These are phyloP conservation scores for Leptocoma aspasia DNA, from an alignment of 2,113 vertebrate species.

Conservation along the genomic window DNA sequence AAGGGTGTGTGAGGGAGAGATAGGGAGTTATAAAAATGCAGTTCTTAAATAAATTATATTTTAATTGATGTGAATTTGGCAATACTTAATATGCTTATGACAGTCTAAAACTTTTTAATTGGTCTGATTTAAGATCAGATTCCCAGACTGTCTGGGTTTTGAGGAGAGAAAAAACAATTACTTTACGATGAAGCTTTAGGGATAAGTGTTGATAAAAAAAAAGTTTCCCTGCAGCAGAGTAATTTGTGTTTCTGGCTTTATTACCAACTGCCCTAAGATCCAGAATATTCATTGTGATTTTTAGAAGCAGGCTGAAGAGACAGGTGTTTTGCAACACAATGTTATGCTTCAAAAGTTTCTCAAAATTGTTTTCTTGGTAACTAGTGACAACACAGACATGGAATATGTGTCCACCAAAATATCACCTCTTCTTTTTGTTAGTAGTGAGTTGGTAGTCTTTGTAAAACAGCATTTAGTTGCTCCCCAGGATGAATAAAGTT, in stretches of 20 bases:
- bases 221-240: conserved; percentile 65
- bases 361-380: background rate
- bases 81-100: background rate
- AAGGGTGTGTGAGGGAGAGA: background rate
- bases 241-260: conserved; percentile 58
- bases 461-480: background rate
- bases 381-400: background rate
- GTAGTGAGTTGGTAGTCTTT: background rate
- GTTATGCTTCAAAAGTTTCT: background rate
- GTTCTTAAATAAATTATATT: background rate
- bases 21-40: background rate
- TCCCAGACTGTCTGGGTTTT: background rate
- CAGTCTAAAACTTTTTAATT: conserved; percentile 13
- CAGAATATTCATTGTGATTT: conserved; percentile 23
- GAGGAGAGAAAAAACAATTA: conserved; percentile 26
- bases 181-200: conserved; percentile 39
- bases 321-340: conserved; percentile 12
- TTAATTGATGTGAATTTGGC: conserved; percentile 23
- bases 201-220: conserved; percentile 58
- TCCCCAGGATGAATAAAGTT: background rate
- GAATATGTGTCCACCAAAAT: background rate
- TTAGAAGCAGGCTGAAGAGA: conserved; percentile 19
- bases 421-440: background rate
- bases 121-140: conserved; percentile 37
- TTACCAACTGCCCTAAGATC: conserved; percentile 15